phyloP scores from a whole-genome alignment of 2,888 invertebrate species.

The Digitonthophagus gazella region DNA sequence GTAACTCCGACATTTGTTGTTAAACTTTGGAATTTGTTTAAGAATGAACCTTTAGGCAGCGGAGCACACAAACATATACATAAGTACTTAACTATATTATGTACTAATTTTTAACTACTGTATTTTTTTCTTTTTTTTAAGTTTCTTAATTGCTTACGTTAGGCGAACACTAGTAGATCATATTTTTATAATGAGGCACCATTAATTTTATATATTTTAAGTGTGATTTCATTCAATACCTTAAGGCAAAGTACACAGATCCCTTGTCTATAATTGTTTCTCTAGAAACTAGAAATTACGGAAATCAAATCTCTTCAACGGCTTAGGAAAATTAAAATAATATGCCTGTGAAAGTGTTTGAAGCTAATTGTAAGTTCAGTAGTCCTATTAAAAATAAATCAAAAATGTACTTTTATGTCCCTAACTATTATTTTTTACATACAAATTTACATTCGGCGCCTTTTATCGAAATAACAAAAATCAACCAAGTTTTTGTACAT shows the following conservation, averaged over 20 bases:
- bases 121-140: not conserved
- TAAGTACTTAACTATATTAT: not conserved
- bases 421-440: too few species aligned
- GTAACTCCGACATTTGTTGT: not conserved
- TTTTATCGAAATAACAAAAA: too few species aligned
- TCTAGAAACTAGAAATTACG: too few species aligned
- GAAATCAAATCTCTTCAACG: too few species aligned
- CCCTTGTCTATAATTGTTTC: not conserved
- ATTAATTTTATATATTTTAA: slow-evolving; percentile 32
- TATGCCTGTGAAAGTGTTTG: too few species aligned
- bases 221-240: slow-evolving; percentile 11
- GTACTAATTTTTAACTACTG: not conserved
- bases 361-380: too few species aligned
- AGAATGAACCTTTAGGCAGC: not conserved
- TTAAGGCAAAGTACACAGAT: slow-evolving; percentile 1
- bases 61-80: not conserved
- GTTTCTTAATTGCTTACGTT: not conserved
- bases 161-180: slow-evolving; percentile 24
- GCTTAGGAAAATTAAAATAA: too few species aligned
- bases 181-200: slow-evolving; percentile 38
- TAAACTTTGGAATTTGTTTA: not conserved
- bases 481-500: too few species aligned
- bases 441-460: too few species aligned
- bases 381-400: too few species aligned
- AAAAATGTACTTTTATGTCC: too few species aligned